Conservation (phyloP, 2,113 vertebrate genomes). For the Rhinolophus ferrumequinum region DNA sequence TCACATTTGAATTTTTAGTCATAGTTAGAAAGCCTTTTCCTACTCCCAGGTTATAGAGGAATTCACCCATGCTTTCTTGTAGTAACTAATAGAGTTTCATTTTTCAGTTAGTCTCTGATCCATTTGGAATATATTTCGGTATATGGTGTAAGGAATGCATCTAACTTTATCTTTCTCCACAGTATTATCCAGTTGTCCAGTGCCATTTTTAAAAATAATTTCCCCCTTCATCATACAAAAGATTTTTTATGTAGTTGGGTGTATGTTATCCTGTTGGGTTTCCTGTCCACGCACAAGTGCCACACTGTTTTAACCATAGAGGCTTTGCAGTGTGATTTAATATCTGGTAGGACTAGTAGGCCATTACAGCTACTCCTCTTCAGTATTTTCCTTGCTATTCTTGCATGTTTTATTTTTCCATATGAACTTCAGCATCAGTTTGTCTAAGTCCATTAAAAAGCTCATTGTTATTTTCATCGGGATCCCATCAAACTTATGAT, state of each 20-base stretch:
- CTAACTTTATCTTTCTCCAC: conserved; percentile 13
- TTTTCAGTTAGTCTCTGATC: neutral
- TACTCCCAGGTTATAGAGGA: neutral
- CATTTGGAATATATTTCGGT: neutral
- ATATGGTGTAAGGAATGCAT: neutral
- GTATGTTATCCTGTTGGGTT: neutral
- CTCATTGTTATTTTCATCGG: conserved; percentile 5
- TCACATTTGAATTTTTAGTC: neutral
- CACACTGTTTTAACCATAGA: neutral
- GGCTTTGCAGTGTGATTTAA: neutral
- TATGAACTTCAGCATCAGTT: neutral
- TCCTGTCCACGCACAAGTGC: neutral
- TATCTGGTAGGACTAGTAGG: neutral
- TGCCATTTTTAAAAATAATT: neutral
- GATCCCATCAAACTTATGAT: neutral
- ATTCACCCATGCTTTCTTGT: neutral
- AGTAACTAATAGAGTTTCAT: neutral
- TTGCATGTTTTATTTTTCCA: neutral
- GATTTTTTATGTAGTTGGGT: neutral
- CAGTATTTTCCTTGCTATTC: neutral
- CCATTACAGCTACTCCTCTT: neutral
- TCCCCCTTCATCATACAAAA: neutral
- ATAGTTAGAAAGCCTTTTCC: neutral
- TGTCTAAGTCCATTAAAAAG: conserved; percentile 19
- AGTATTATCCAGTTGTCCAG: neutral